A percentile compares a stretch with the other conserved stretches of the same genome.
Conservation (phyloP, 2,113 vertebrate genomes). For the Abramis brama region DNA sequence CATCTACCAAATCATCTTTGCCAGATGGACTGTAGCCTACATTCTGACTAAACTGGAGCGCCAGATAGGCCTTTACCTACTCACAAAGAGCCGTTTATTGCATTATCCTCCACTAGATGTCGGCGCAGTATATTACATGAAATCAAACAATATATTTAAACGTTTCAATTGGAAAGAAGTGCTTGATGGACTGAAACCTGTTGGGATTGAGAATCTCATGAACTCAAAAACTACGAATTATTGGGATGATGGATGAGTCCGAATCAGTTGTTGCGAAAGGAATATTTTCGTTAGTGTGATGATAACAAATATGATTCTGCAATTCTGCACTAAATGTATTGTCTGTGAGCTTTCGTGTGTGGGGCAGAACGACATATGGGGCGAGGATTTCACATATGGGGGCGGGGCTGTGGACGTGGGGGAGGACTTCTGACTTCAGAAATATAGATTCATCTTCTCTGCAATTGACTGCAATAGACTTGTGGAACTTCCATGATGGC, state of each 20-base stretch:
- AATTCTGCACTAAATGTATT: too few species aligned
- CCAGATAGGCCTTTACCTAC: not conserved
- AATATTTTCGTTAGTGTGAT: not conserved
- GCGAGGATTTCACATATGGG: not conserved
- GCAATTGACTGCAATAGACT: too few species aligned
- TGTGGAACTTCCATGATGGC: too few species aligned
- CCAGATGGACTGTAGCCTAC: not conserved
- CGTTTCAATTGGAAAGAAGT: not conserved
- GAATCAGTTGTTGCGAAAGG: not conserved
- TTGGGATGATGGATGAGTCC: not conserved
- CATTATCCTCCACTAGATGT: constrained; percentile 1
- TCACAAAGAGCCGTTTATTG: not conserved
- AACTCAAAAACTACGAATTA: not conserved
- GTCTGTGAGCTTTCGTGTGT: not conserved
- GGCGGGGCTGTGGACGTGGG: not conserved
- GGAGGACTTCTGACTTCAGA: not conserved
- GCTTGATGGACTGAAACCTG: not conserved
- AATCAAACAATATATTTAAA: too few species aligned
- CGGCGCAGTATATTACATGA: not conserved
- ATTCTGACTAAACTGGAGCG: not conserved
- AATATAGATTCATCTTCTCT: not conserved
- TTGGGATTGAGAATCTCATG: not conserved
- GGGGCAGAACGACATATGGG: not conserved
- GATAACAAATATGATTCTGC: not conserved
- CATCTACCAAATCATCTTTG: not conserved